These are phyloP conservation scores for Bufo bufo DNA, from an alignment of 2,113 vertebrate species.

Conservation along the genomic window DNA sequence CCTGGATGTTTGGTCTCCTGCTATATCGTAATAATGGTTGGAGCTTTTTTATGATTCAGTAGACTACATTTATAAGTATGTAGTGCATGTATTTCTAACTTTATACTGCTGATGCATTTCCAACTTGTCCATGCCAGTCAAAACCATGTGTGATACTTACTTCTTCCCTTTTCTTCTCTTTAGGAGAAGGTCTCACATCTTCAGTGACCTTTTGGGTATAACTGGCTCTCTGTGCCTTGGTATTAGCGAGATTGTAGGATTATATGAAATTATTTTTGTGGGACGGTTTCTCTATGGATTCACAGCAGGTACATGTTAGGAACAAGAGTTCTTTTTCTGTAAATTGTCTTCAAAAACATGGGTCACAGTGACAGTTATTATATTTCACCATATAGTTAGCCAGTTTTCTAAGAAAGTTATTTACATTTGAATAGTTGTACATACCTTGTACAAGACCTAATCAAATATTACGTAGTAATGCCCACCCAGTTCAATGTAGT, in stretches of 20 bases:
- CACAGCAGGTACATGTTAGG: conserved; percentile 73
- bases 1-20: neutral
- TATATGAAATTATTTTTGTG: conserved; percentile 78
- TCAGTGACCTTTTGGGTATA: conserved; percentile 75
- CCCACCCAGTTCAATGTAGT: no score
- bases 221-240: conserved; percentile 75
- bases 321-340: conserved; percentile 26
- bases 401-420: neutral
- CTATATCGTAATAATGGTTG: no score
- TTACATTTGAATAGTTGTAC: neutral
- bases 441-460: no score
- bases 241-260: conserved; percentile 72
- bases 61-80: neutral
- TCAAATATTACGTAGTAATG: neutral
- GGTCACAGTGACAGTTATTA: neutral
- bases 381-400: neutral
- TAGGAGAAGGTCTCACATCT: conserved; percentile 77
- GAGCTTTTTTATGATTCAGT: no score
- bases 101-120: neutral
- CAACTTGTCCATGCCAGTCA: no score
- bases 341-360: neutral
- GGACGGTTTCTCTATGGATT: conserved; percentile 75
- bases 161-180: neutral
- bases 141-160: neutral
- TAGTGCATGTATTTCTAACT: neutral